phyloP scores from a whole-genome alignment of 2,113 vertebrate genomes.

The Pelecanoides urinatrix region DNA sequence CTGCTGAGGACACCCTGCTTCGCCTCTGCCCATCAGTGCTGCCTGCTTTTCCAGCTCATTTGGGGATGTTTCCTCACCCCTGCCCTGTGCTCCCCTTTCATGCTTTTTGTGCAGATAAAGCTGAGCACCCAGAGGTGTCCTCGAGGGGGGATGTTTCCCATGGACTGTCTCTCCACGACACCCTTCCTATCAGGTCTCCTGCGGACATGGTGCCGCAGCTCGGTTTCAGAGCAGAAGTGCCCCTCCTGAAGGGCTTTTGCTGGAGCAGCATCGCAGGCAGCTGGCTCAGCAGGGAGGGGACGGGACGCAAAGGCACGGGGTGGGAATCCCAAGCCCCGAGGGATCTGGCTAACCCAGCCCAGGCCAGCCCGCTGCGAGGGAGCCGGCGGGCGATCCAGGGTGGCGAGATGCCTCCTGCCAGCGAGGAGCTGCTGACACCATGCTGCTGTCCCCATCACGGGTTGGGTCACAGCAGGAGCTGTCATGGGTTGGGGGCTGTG shows the following conservation, averaged over 20 bases:
- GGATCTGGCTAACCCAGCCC: neutral
- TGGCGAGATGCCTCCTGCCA: neutral
- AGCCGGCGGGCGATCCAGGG: rapidly evolving
- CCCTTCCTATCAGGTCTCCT: neutral
- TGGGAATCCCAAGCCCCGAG: neutral
- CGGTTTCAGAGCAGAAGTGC: rapidly evolving
- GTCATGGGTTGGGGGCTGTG: rapidly evolving
- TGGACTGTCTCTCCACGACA: rapidly evolving
- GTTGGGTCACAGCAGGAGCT: neutral
- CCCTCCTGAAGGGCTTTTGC: neutral
- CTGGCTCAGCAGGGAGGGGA: neutral
- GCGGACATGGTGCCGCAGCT: neutral
- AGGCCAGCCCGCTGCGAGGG: rapidly evolving
- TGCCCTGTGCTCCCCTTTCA: neutral
- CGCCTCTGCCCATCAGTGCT: neutral
- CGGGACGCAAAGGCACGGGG: neutral
- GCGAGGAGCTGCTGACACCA: rapidly evolving
- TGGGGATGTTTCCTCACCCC: neutral
- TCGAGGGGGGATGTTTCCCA: neutral
- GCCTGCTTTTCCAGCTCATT: neutral
- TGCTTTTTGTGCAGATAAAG: neutral
- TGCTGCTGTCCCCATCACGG: rapidly evolving
- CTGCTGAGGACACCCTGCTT: neutral
- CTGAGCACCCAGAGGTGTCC: neutral
- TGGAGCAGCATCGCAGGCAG: neutral